Percentiles rank a stretch among this genome's conserved stretches.
phyloP scores from a whole-genome alignment of 2,888 invertebrate genomes.

The Lottia scabra region DNA sequence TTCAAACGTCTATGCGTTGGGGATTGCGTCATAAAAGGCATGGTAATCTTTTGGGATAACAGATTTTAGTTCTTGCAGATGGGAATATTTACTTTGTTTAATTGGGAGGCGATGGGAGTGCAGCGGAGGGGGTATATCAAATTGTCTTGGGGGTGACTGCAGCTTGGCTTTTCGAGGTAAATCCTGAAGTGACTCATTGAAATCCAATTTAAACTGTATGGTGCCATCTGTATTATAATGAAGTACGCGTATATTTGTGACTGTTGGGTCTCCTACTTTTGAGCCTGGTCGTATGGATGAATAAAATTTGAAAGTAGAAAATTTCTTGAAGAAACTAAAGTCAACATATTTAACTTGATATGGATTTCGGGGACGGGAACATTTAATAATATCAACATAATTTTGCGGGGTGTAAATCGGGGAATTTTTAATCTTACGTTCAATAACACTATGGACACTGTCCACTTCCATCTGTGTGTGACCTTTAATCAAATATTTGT shows the following conservation, averaged over 20 bases:
- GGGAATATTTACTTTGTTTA: neutral
- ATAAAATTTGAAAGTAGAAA: neutral
- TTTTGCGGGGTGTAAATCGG: neutral
- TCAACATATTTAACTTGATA: conserved; percentile 9
- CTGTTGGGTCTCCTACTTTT: neutral
- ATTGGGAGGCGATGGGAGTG: neutral
- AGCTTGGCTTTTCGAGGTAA: neutral
- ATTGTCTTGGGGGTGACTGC: neutral
- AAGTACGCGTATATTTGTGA: neutral
- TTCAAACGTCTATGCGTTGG: neutral
- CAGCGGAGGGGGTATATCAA: neutral
- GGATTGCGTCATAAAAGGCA: conserved; percentile 9
- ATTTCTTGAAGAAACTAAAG: neutral
- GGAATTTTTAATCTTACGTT: conserved; percentile 6
- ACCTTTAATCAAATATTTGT: conserved; percentile 16
- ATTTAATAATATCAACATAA: neutral
- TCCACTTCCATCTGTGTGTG: conserved; percentile 24
- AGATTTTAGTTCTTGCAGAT: conserved; percentile 2
- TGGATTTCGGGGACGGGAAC: conserved; percentile 5
- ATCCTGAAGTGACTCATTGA: neutral
- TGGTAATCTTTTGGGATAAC: conserved; percentile 5
- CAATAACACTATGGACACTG: conserved; percentile 11
- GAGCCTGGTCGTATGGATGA: neutral
- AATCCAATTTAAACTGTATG: conserved; percentile 1
- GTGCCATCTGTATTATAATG: neutral